Evolutionary conservation across 2,888 invertebrate genomes (phyloP).

Genomic region (Volucella inflata): DNA sequence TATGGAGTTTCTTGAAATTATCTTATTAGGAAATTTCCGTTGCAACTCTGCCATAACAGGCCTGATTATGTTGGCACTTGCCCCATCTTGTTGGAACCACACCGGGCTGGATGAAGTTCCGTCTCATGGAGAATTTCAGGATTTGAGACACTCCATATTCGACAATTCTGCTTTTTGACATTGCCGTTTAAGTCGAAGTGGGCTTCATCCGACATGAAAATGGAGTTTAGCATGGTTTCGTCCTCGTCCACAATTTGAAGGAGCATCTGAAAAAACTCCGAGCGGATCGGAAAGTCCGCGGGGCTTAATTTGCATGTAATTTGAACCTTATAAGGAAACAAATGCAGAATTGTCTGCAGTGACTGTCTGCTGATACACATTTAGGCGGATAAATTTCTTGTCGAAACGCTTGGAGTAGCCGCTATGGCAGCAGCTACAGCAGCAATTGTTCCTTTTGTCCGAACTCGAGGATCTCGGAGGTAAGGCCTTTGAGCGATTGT

Average conservation of each 20-base stretch:
- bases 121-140: too few relatives aligned
- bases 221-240: too few relatives aligned
- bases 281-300: neutral
- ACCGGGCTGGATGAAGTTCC: too few relatives aligned
- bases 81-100: too few relatives aligned
- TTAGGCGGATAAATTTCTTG: neutral
- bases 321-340: too few relatives aligned
- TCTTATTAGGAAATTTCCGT: neutral
- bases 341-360: neutral
- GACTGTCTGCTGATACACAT: neutral
- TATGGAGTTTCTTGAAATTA: constrained; percentile 2
- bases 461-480: neutral
- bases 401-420: neutral
- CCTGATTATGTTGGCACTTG: neutral
- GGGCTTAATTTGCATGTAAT: neutral
- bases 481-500: neutral
- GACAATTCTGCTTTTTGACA: too few relatives aligned
- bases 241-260: too few relatives aligned
- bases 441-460: neutral
- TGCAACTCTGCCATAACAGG: neutral
- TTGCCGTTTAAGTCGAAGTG: too few relatives aligned
- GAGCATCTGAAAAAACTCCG: neutral
- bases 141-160: too few relatives aligned
- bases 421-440: neutral
- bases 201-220: too few relatives aligned